Conservation (phyloP, 2,113 vertebrate genomes). For the Phylloscopus whistleri region DNA sequence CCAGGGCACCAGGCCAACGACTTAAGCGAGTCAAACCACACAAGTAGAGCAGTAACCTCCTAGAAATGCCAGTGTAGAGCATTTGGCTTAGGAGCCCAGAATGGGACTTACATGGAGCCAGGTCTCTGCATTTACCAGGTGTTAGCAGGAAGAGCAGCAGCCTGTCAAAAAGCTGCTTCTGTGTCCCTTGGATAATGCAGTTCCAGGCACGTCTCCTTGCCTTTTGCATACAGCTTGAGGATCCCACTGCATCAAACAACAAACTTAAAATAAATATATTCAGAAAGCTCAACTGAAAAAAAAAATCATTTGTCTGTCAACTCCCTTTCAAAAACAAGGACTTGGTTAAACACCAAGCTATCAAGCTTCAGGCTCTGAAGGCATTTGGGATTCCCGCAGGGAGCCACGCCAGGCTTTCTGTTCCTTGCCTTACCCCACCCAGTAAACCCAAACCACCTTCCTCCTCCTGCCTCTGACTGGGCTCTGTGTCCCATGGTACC, state of each 20-base stretch:
- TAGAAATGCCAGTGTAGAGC: conserved; percentile 24
- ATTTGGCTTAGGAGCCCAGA: neutral
- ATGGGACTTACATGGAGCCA: neutral
- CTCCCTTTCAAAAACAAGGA: neutral
- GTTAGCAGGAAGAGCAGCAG: neutral
- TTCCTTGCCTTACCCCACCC: neutral
- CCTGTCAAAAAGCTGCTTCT: neutral
- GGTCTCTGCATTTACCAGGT: neutral
- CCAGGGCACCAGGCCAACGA: conserved; percentile 50
- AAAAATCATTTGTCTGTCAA: neutral
- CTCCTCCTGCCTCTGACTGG: neutral
- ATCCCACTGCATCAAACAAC: neutral
- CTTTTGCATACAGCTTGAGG: neutral
- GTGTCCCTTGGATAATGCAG: neutral
- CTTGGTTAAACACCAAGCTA: neutral
- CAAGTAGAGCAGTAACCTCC: conserved; percentile 41
- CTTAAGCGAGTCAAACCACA: conserved; percentile 50
- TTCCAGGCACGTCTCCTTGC: neutral
- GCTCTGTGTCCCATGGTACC: neutral
- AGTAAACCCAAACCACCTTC: neutral
- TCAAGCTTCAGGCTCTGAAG: neutral
- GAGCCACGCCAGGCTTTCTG: neutral
- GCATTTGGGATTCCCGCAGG: neutral
- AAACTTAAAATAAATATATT: neutral
- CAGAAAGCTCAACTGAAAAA: neutral